A percentile compares a stretch with the other conserved stretches of the same genome.
phyloP scores from a whole-genome alignment of 2,888 invertebrate genomes.

The Eueremaeus valkanovi region DNA sequence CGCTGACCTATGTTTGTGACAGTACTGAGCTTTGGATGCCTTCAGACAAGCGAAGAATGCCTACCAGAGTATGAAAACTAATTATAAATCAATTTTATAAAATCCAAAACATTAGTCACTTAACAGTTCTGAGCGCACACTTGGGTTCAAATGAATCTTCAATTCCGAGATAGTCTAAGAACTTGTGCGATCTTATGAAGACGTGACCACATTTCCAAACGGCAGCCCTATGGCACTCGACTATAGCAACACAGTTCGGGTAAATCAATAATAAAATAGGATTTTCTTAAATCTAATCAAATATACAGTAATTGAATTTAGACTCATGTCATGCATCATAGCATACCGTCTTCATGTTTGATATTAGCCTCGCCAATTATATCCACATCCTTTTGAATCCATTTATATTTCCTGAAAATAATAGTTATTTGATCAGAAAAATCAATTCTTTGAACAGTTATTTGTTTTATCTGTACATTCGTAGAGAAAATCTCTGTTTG shows the following conservation, averaged over 20 bases:
- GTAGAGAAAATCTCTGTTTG: too few relatives aligned
- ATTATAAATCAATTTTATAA: neutral
- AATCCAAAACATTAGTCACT: neutral
- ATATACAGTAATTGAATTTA: too few relatives aligned
- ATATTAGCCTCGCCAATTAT: neutral
- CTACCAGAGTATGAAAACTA: slow-evolving; percentile 30
- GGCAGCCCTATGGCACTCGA: slow-evolving; percentile 45
- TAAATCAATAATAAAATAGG: too few relatives aligned
- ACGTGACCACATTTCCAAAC: slow-evolving; percentile 44
- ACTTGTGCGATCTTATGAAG: slow-evolving; percentile 44
- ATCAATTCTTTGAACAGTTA: too few relatives aligned
- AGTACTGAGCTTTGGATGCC: slow-evolving; percentile 41
- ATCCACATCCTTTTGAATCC: slow-evolving; percentile 13
- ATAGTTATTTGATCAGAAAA: too few relatives aligned
- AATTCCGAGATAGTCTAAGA: slow-evolving; percentile 42
- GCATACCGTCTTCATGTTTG: too few relatives aligned
- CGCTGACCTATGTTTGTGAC: slow-evolving; percentile 36
- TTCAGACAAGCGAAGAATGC: slow-evolving; percentile 45
- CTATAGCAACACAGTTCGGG: neutral
- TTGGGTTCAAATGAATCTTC: slow-evolving; percentile 43
- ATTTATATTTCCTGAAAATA: neutral
- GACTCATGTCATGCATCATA: neutral
- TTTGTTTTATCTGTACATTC: too few relatives aligned
- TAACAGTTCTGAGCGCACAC: slow-evolving; percentile 45
- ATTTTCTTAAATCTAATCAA: too few relatives aligned